Base-by-base conservation (phyloP, 1,140 invertebrate genomes). In the Ladona fulva region DNA sequence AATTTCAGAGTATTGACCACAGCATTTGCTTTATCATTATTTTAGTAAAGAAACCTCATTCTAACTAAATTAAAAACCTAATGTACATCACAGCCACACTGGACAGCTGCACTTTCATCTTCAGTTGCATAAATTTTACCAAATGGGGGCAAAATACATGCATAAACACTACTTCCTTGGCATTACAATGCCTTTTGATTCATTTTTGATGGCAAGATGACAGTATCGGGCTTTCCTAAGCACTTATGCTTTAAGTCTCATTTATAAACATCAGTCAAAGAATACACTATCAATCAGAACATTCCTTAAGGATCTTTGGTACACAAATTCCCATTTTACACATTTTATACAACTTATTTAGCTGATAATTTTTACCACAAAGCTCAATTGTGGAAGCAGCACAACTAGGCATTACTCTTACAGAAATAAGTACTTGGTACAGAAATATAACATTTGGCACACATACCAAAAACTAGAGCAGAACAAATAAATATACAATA, bases 81-180 rank as follows among this genome's bases (percentile, higher is more conserved):
- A 22, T 66, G 16, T 66, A 66, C 52, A 66, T 66, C 52, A 66
- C 52, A 66, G 52, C 52, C 52, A 66, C 52, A 66, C 52, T 66
- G 52, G 52, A 66, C 52, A 66, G 52, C 52, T 66, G 52, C 52
- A 66, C 52, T 66, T 66, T 66, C n/a, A 66, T 22, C 52, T 66
- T 22, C 52, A 66, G 12, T 6, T 66, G 52, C 52, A 66, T 37
- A 37, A 1, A 37, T 5, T 22, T 66, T 12, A 12, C 52, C 52
- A 66, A 66, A 3, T 22, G 1, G 14, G 14, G 52, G 52, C 52
- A 19, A 19, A 66, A 66, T 3, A 5, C 52, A 66, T 19, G 14
- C 52, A 66, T 37, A 37, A 37, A 37, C 16, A 12, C 52, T 66
- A 66, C 5, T 66, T 66, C 14, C 52, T 22, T 66, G 52, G 52